Base-by-base conservation (phyloP, 2,113 vertebrate genomes). In the Uropsilus gracilis region DNA sequence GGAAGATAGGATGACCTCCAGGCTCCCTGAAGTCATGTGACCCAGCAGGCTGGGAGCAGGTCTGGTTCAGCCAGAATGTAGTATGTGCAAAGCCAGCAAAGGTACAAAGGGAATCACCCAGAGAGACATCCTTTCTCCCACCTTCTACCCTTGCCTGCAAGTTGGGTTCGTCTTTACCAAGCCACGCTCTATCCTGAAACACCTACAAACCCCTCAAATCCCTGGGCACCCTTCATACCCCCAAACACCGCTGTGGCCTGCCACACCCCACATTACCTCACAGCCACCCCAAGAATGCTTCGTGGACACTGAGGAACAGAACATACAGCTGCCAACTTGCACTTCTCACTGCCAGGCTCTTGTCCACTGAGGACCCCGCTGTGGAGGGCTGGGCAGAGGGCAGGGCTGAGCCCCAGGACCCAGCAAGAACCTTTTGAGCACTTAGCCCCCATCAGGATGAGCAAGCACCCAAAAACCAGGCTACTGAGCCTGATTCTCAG, bases 71-170 rank as follows among this genome's bases (percentile, higher is more conserved):
- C 59, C 6, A 3, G 83, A 44, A 30, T 61, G 48, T 17, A 2
- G 32, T 11, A 57, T 94, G 28, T 64, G 84, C n/a, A 28, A 86
- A 66, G 44, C 46, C 83, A 53, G 59, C 68, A 28, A 22, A 84
- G 66, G 53, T 11, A 13, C 17, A n/a, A n/a, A 59, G 68, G 39
- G 46, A 64, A 42, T 34, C 14, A 8, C 9, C 46, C 18, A 46
- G 9, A 3, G 30, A 53, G 48, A 8, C 12, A 30, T 2, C 26
- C 42, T 77, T 26, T 39, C 34, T 89, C 61, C 30, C n/a, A 39
- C 34, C 64, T 64, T 50, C 59, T 8, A 13, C 18, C 17, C 32
- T 24, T 13, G 28, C 77, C 69, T 28, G 22, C 2, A 3, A 3
- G 28, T 64, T 66, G 17, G 1, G 2, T 8, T 68, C 34, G 46